These are phyloP conservation scores for Thermophis baileyi DNA, from an alignment of 2,113 vertebrate genomes.

Conservation along the genomic window DNA sequence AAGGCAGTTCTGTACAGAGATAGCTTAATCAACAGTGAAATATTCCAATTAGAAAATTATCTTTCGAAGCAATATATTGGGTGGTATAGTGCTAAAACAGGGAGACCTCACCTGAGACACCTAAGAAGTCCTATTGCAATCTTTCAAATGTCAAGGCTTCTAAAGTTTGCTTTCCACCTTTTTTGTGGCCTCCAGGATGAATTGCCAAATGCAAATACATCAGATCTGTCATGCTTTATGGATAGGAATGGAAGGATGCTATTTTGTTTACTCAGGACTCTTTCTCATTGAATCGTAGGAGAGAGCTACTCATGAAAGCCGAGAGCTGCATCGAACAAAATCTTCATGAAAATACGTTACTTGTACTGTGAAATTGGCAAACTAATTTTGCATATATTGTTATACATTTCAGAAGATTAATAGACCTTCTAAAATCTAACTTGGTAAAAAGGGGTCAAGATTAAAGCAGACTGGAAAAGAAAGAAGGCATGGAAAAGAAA, in stretches of 20 bases:
- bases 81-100: slow-evolving; percentile 13
- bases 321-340: neutral
- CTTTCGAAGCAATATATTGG: neutral
- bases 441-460: neutral
- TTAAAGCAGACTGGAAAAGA: slow-evolving; percentile 19
- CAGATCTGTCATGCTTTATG: neutral
- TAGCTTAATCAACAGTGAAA: neutral
- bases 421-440: neutral
- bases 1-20: neutral
- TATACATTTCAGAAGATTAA: neutral
- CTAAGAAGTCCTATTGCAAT: neutral
- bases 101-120: neutral
- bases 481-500: slow-evolving; percentile 8
- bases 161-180: neutral
- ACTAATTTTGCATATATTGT: neutral
- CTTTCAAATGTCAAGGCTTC: neutral
- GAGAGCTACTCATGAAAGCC: neutral
- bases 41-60: neutral
- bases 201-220: rapidly evolving
- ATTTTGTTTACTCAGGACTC: neutral
- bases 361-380: neutral
- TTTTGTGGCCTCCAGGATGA: neutral
- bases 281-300: neutral
- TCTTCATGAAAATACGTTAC: neutral
- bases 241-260: neutral